Evolutionary conservation across 2,888 invertebrate species (phyloP).

Genomic region (Nesidiocoris tenuis): DNA sequence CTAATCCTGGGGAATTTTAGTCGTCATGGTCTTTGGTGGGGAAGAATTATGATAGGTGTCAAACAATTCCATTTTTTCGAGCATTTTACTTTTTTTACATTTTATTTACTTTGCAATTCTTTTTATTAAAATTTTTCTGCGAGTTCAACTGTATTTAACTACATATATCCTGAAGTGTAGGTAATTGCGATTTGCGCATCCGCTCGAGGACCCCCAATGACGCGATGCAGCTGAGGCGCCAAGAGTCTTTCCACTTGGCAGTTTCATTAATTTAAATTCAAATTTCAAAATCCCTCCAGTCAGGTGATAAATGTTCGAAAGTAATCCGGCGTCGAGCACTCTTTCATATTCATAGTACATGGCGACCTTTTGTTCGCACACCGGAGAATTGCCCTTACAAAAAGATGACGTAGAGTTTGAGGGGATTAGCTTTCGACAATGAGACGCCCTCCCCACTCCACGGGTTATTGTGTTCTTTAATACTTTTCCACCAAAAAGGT

Average conservation of each 20-base stretch:
- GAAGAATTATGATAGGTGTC: too few relatives aligned
- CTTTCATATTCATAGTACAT: constrained; percentile 14
- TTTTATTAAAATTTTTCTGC: too few relatives aligned
- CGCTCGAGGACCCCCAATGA: too few relatives aligned
- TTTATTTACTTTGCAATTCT: too few relatives aligned
- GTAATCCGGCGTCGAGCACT: not conserved
- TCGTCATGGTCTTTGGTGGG: too few relatives aligned
- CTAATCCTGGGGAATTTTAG: too few relatives aligned
- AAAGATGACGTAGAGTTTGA: constrained; percentile 20
- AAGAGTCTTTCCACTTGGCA: not conserved
- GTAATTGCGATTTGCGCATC: too few relatives aligned
- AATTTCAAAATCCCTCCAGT: not conserved
- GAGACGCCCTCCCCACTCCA: not conserved
- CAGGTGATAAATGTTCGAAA: too few relatives aligned
- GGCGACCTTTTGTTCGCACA: constrained; percentile 6
- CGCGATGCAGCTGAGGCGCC: not conserved
- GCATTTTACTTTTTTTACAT: too few relatives aligned
- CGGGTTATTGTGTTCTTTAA: constrained; percentile 1
- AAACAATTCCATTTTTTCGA: too few relatives aligned
- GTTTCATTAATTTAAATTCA: not conserved
- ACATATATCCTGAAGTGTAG: too few relatives aligned
- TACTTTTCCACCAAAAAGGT: constrained; percentile 12
- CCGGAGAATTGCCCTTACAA: constrained; percentile 1
- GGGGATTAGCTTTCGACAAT: constrained; percentile 32
- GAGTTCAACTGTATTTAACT: too few relatives aligned